Conservation (phyloP, 2,888 invertebrate species). For the Metellina segmentata region DNA sequence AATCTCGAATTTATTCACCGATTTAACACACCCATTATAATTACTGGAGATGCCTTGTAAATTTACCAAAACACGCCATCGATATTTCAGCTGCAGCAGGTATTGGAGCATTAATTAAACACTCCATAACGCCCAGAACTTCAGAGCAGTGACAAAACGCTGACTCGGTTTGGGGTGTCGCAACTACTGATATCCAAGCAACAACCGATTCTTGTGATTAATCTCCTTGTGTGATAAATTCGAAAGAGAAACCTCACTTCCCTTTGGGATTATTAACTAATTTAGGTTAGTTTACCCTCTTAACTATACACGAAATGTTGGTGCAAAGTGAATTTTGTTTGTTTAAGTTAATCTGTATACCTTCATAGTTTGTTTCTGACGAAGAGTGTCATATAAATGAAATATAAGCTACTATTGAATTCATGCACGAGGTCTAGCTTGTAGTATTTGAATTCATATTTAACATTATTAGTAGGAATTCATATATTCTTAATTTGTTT, state of each 20-base stretch:
- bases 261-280: constrained; percentile 5
- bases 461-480: too few species aligned
- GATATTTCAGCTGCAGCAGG: neutral
- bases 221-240: constrained; percentile 32
- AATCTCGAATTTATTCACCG: neutral
- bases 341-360: neutral
- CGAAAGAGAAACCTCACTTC: neutral
- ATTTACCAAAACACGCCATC: neutral
- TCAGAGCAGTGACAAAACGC: constrained; percentile 1
- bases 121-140: neutral
- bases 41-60: neutral
- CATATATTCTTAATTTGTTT: too few species aligned
- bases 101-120: constrained; percentile 16
- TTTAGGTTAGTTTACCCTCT: constrained; percentile 9
- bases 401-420: too few species aligned
- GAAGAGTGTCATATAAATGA: too few species aligned
- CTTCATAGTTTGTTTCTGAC: too few species aligned
- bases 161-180: neutral
- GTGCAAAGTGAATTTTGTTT: neutral
- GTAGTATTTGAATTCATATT: too few species aligned
- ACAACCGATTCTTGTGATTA: constrained; percentile 21
- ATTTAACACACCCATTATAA: neutral
- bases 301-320: neutral
- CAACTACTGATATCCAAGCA: neutral
- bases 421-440: too few species aligned